Conservation (phyloP, 2,888 invertebrate species). For the Sinopyrophorus schimmeli region DNA sequence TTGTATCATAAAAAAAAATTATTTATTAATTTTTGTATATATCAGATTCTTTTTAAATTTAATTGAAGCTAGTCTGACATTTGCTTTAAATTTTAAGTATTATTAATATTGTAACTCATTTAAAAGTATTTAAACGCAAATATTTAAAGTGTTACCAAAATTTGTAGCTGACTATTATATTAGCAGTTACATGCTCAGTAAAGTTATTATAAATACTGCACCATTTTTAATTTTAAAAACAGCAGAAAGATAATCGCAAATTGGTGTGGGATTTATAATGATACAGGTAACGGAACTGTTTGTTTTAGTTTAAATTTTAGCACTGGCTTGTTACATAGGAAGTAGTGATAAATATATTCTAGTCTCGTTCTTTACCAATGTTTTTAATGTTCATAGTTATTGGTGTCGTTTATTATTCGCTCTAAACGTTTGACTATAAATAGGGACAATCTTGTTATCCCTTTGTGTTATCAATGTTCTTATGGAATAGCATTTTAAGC, state of each 20-base stretch:
- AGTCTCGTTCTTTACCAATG: conserved; percentile 43
- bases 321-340: conserved; percentile 40
- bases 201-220: conserved; percentile 2
- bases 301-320: conserved; percentile 25
- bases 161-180: conserved; percentile 11
- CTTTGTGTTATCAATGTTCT: conserved; percentile 48
- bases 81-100: conserved; percentile 23
- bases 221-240: background rate
- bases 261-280: conserved; percentile 1
- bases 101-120: conserved; percentile 14
- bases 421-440: conserved; percentile 54
- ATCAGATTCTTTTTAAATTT: conserved; percentile 11
- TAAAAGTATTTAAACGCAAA: conserved; percentile 8
- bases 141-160: conserved; percentile 12
- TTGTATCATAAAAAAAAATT: conserved; percentile 3
- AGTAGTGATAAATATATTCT: conserved; percentile 38
- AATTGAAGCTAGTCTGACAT: conserved; percentile 23
- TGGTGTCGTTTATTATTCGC: conserved; percentile 46
- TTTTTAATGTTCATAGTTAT: conserved; percentile 43
- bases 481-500: conserved; percentile 26
- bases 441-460: conserved; percentile 56
- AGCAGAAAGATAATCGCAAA: background rate
- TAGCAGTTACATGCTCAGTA: background rate
- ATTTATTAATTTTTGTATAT: conserved; percentile 9
- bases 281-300: conserved; percentile 3